Evolutionary conservation across 92 coral and sea anemone genomes (phyloP), one percentile per base, ranked within the genome.

Genomic region (Epizoanthus ramosus): DNA sequence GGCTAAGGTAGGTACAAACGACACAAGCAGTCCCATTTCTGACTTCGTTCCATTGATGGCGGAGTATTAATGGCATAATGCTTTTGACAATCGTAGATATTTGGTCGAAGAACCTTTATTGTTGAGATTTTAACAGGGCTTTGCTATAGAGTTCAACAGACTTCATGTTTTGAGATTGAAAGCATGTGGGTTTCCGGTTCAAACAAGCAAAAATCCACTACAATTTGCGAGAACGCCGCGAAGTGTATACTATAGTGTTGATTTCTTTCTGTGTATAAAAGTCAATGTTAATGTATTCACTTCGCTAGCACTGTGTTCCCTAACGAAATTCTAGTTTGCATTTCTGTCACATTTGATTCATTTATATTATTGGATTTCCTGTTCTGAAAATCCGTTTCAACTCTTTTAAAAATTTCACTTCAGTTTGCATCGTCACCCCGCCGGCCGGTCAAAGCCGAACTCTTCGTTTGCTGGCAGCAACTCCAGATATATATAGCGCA

Each of bases 231-330:
- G 18, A 5, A 25, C 19, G 33, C 21, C 22, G 28, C 65, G 3
- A n/a, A 57, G 14, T 28, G 65, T 25, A 22, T 53, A 7, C 43
- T 37, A 37, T 37, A 37, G 65, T 53, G 70, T 77, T 77, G 82
- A 43, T 77, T 61, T 77, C 68, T 57, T 74, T 75, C 31, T 5
- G 21, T 75, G 68, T 63, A 28, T 28, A 28, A 76, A 60, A 60
- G 82, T 39, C 82, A 77, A 61, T 33, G 59, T 43, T 77, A 77
- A 63, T 77, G 33, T 77, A 77, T 77, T 77, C 71, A 19, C 22
- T 13, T 43, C 17, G 57, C 0, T 19, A n/a, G 7, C 1, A 57
- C 35, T 17, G 37, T 75, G 17, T 18, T 43, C 19, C 31, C 6
- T 6, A 37, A 17, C 6, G 60, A 39, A 18, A 59, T 18, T 54